phyloP scores from a whole-genome alignment of 2,888 invertebrate species.

The Cordilura impudica region DNA sequence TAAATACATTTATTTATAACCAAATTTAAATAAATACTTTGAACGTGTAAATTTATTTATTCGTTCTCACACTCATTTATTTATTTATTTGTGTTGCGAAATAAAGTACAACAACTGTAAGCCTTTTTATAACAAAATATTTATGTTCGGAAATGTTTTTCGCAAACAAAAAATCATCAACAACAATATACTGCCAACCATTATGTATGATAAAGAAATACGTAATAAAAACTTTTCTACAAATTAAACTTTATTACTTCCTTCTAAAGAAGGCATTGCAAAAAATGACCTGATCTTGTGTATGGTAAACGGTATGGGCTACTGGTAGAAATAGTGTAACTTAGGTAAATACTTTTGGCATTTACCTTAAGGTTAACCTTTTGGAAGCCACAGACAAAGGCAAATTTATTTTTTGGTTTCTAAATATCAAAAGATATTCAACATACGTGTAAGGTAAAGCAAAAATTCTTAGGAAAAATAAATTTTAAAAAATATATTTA shows the following conservation, averaged over 20 bases:
- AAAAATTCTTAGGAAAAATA: too few species aligned
- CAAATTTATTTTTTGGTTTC: too few species aligned
- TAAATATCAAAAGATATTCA: too few species aligned
- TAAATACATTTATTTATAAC: slow-evolving; percentile 46
- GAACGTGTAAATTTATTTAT: background rate
- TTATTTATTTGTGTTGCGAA: background rate
- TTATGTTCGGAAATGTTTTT: slow-evolving; percentile 8
- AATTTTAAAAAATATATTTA: too few species aligned
- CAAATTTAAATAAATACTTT: background rate
- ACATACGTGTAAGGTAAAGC: too few species aligned
- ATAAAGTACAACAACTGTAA: slow-evolving; percentile 27
- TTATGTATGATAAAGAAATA: background rate
- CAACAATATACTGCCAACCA: slow-evolving; percentile 22
- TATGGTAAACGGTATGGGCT: too few species aligned
- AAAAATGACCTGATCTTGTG: background rate
- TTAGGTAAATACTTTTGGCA: slow-evolving; percentile 1
- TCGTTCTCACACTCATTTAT: background rate
- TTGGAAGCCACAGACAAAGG: too few species aligned
- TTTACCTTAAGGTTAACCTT: background rate
- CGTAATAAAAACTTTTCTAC: slow-evolving; percentile 32
- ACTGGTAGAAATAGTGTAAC: background rate
- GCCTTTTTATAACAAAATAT: slow-evolving; percentile 20
- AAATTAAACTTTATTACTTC: slow-evolving; percentile 56
- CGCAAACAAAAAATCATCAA: slow-evolving; percentile 36
- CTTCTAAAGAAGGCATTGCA: background rate